Evolutionary conservation across 2,113 vertebrate genomes (phyloP).

Genomic region (Eolophus roseicapilla): DNA sequence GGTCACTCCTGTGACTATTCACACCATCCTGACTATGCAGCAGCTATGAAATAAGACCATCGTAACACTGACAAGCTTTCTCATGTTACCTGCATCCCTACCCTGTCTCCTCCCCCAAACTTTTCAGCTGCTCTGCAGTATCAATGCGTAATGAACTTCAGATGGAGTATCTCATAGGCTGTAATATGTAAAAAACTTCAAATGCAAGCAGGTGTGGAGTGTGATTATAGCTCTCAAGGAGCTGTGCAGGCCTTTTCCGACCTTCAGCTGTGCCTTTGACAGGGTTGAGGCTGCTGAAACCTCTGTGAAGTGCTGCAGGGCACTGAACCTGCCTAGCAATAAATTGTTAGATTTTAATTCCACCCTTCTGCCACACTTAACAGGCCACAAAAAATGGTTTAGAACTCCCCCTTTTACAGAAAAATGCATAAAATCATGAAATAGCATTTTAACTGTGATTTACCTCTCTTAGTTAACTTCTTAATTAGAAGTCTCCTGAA

Average conservation of each 20-base stretch:
- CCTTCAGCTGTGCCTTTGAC: background rate
- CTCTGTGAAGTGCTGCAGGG: background rate
- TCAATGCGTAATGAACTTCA: background rate
- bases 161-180: background rate
- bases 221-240: background rate
- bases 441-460: background rate
- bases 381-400: background rate
- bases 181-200: background rate
- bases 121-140: background rate
- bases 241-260: rapidly evolving
- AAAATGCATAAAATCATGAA: background rate
- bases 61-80: background rate
- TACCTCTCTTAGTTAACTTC: background rate
- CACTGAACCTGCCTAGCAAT: background rate
- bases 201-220: background rate
- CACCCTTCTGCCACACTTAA: background rate
- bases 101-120: background rate
- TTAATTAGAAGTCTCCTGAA: background rate
- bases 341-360: background rate
- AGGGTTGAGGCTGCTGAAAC: background rate
- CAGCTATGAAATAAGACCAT: background rate
- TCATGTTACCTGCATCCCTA: background rate
- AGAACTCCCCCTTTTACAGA: background rate
- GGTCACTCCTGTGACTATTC: background rate
- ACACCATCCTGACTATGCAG: background rate